Evolutionary conservation across 2,888 invertebrate species (phyloP), one percentile per base, ranked within the genome.

Genomic region (Drosophila diplacantha): DNA sequence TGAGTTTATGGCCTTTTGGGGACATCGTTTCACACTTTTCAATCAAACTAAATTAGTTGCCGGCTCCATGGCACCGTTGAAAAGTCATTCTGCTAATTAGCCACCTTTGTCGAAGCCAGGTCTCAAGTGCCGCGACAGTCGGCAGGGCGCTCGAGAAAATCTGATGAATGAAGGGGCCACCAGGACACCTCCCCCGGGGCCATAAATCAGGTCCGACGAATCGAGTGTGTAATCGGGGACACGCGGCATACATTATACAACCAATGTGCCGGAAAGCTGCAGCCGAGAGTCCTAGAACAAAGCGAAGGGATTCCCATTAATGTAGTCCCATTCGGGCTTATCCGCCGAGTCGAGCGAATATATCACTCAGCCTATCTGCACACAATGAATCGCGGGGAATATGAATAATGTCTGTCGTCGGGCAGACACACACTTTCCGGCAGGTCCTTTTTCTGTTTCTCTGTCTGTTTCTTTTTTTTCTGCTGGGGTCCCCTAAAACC

Each of bases 401-500:
- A 64, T 64, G 68, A 64, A 59, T 64, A 64, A 61, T 61, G 61
- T 29, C 52, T 52, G 53, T 60, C 60, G 63, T 61, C 59, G 38
- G 59, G 37, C 59, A 46, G 59, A 44, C 35, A 20, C 44, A 62
- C 44, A 62, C 62, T 61, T 39, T 24, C 39, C 32, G 54, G 26
- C 52, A 52, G 26, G 38, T 26, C 59, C 41, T 41, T 57, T 57
- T 39, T 43, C 54, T 18, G 53, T 43, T 52, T 46, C 9, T 31
- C 20, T 20, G 16, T 43, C 26, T 26, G 12, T 46, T 14, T 14
- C 4, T 12, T 29, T 56, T 57, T 26, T 8, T 6, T 47, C 39
- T 54, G 31, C 22, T 32, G 46, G 32, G n/a, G 8, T 7, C n/a
- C 20, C 3, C 37, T 3, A 11, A 34, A 61, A 61, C 61, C 64